Percentiles rank a stretch among this genome's conserved stretches.
These are phyloP conservation scores for Drosophila asahinai DNA, from an alignment of 1,140 invertebrate genomes.

Conservation along the genomic window DNA sequence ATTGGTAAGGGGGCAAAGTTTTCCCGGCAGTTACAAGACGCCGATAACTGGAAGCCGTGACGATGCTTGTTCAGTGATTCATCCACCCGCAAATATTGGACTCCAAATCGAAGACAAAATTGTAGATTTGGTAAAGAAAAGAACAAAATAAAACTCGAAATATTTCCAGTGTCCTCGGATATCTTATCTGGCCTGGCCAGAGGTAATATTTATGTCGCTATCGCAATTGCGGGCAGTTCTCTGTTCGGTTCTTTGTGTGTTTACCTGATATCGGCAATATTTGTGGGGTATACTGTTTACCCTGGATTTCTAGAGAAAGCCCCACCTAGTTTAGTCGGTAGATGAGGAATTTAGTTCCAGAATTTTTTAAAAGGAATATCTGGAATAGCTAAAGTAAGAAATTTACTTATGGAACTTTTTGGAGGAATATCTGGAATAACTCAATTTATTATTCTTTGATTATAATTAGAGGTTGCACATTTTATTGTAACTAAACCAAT, in stretches of 20 bases:
- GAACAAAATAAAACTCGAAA: neutral
- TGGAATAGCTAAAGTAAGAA: too few relatives aligned
- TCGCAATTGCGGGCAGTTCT: constrained; percentile 18
- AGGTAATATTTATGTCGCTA: constrained; percentile 36
- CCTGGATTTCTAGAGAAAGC: neutral
- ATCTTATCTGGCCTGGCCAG: constrained; percentile 27
- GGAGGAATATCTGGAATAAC: too few relatives aligned
- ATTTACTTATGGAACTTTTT: too few relatives aligned
- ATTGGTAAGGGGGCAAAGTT: constrained; percentile 42
- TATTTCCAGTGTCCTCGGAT: constrained; percentile 4
- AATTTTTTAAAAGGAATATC: too few relatives aligned
- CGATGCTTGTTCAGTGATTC: constrained; percentile 25
- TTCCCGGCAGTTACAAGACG: constrained; percentile 13
- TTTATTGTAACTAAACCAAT: too few relatives aligned
- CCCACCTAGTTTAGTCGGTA: neutral
- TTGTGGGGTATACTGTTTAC: constrained; percentile 14
- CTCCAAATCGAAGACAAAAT: neutral
- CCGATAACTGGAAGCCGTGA: neutral
- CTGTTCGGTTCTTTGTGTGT: constrained; percentile 21
- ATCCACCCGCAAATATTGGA: neutral
- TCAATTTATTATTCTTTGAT: too few relatives aligned
- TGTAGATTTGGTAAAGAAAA: constrained; percentile 15
- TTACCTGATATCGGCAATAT: constrained; percentile 3
- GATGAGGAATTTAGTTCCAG: too few relatives aligned
- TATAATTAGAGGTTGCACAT: too few relatives aligned